Evolutionary conservation across 2,113 vertebrate species (phyloP).

Genomic region (Mustela lutreola): DNA sequence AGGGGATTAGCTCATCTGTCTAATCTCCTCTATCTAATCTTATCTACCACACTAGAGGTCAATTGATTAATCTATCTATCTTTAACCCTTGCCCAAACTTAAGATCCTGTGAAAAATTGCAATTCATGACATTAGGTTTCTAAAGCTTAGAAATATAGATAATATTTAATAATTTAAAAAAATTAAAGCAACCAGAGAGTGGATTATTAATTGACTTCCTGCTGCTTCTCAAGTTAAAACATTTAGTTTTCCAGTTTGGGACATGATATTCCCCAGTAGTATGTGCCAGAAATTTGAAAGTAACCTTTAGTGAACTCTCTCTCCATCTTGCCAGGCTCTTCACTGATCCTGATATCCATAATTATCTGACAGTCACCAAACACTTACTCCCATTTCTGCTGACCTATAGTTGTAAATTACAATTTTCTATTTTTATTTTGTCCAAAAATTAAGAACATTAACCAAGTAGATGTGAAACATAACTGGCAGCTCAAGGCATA

Average conservation of each 20-base stretch:
- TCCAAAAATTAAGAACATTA: slow-evolving; percentile 23
- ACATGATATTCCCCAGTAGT: background rate
- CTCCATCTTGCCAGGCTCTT: background rate
- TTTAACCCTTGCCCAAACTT: background rate
- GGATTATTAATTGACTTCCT: background rate
- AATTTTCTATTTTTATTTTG: slow-evolving; percentile 5
- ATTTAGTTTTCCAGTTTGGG: background rate
- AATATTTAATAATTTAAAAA: background rate
- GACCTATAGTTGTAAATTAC: background rate
- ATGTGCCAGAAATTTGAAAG: background rate
- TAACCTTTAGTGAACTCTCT: background rate
- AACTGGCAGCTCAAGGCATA: background rate
- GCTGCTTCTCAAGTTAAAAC: slow-evolving; percentile 24
- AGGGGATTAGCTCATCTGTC: background rate
- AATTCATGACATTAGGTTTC: background rate
- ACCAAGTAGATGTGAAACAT: background rate
- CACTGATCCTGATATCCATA: background rate
- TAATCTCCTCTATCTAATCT: background rate
- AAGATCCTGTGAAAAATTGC: background rate
- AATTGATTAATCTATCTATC: background rate
- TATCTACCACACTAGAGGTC: background rate
- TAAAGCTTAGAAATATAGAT: slow-evolving; percentile 18
- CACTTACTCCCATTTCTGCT: background rate
- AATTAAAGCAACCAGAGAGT: slow-evolving; percentile 25
- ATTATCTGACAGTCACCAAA: background rate